Evolutionary conservation across 2,797 vertebrate species (phyloP).

Genomic region (Trachurus trachurus): DNA sequence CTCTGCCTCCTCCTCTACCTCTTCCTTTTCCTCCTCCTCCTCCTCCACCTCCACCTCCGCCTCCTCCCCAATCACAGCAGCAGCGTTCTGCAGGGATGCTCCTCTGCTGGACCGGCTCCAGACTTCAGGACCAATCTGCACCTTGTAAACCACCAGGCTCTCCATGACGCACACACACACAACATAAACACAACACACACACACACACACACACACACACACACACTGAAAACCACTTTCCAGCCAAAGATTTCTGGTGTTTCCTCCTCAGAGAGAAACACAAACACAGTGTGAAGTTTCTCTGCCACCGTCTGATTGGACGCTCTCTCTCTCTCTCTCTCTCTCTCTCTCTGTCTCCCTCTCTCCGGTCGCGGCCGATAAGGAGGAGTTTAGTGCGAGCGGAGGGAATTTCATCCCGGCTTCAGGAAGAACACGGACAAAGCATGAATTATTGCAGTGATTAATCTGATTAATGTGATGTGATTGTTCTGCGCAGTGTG

Average conservation of each 20-base stretch:
- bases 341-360: too few species aligned
- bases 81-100: neutral
- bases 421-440: constrained; percentile 42
- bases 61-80: constrained; percentile 1
- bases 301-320: neutral
- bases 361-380: constrained; percentile 39
- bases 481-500: constrained; percentile 46
- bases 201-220: too few species aligned
- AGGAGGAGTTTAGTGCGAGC: constrained; percentile 18
- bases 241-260: neutral
- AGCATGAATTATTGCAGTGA: constrained; percentile 39
- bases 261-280: neutral
- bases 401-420: constrained; percentile 54
- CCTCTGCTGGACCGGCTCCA: constrained; percentile 31
- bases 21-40: too few species aligned
- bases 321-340: too few species aligned
- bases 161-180: constrained; percentile 13
- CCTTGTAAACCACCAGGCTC: constrained; percentile 30
- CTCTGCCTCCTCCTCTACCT: too few species aligned
- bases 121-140: constrained; percentile 43
- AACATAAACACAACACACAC: too few species aligned
- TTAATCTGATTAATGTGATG: constrained; percentile 62
- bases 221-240: neutral
- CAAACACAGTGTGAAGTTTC: constrained; percentile 1
- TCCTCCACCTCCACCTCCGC: too few species aligned